phyloP scores from a whole-genome alignment of 2,113 vertebrate genomes.

The Larimichthys polyactis region DNA sequence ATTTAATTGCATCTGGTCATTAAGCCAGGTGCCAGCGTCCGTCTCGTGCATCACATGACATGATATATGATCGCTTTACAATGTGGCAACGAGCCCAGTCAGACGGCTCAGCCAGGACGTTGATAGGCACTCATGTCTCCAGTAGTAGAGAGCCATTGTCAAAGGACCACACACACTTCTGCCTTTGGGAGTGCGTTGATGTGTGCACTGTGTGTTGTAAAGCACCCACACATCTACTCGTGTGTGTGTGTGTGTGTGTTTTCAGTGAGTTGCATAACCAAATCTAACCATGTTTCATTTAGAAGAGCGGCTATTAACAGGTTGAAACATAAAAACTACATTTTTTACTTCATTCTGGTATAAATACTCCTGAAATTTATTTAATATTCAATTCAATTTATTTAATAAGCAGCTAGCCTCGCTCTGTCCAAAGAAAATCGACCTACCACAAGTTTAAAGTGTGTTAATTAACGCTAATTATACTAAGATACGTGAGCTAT shows the following conservation, averaged over 20 bases:
- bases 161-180: conserved; percentile 9
- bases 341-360: neutral
- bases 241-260: conserved; percentile 6
- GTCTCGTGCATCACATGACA: conserved; percentile 57
- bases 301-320: neutral
- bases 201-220: neutral
- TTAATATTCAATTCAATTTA: neutral
- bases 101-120: conserved; percentile 15
- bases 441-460: neutral
- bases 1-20: conserved; percentile 68
- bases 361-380: too few relatives aligned
- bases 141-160: conserved; percentile 18
- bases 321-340: neutral
- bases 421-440: too few relatives aligned
- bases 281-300: neutral
- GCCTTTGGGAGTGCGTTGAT: neutral
- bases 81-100: conserved; percentile 31
- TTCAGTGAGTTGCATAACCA: neutral
- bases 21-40: conserved; percentile 59
- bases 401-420: neutral
- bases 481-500: neutral
- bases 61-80: conserved; percentile 63
- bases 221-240: conserved; percentile 5
- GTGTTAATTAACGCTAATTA: neutral
- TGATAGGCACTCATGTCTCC: conserved; percentile 42